Percentiles rank a stretch among this genome's conserved stretches.
Evolutionary conservation across 2,113 vertebrate genomes (phyloP).

Genomic region (Protomyctophum bolini): DNA sequence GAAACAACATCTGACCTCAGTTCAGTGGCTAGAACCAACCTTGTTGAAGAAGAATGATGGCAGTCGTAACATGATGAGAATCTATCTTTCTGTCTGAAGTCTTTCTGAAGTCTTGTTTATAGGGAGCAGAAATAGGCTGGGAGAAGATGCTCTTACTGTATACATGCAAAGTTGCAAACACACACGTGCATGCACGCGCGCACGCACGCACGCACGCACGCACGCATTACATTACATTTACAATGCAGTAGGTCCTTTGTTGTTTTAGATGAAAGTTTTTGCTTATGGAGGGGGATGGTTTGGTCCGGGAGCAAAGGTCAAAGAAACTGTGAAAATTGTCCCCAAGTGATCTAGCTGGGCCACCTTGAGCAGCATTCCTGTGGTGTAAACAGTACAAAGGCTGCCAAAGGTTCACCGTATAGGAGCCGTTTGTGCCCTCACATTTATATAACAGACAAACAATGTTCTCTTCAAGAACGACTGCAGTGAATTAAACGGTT

Average conservation of each 20-base stretch:
- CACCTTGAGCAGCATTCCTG: no score
- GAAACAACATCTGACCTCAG: constrained; percentile 62
- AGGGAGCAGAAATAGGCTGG: constrained; percentile 32
- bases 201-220: neutral
- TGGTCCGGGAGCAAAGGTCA: constrained; percentile 7
- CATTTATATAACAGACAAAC: constrained; percentile 21
- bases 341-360: no score
- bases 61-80: constrained; percentile 28
- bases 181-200: no score
- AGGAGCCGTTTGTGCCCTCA: constrained; percentile 22
- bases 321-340: neutral
- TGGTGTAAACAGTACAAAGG: neutral
- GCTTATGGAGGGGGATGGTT: neutral
- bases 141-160: constrained; percentile 26
- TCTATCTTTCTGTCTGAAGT: neutral
- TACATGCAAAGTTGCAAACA: neutral
- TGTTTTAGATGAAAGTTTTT: constrained; percentile 10
- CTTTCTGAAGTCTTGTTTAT: constrained; percentile 11
- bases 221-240: constrained; percentile 1
- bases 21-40: constrained; percentile 48
- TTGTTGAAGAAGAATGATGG: constrained; percentile 4
- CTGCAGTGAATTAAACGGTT: no score
- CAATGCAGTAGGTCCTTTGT: constrained; percentile 11
- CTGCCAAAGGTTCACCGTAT: constrained; percentile 19
- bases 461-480: no score